Evolutionary conservation across 2,797 vertebrate genomes (phyloP).

Genomic region (Alcedo quadribrachys): DNA sequence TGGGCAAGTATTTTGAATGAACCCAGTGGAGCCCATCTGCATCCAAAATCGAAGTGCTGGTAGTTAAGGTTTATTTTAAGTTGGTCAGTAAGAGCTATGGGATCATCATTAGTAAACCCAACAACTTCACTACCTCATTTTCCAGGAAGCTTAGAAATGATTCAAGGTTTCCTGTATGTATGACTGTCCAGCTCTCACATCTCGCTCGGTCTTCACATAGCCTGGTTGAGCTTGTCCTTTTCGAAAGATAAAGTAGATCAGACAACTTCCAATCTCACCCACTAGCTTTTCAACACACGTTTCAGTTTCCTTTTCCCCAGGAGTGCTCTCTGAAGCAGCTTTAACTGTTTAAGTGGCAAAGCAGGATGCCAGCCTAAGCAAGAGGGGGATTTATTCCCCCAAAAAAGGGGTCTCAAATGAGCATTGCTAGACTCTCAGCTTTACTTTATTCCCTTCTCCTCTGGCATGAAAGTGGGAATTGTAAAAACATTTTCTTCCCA

Average conservation of each 20-base stretch:
- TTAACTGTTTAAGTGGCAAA: background rate
- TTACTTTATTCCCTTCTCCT: background rate
- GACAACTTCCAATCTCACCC: conserved; percentile 10
- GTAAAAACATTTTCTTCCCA: background rate
- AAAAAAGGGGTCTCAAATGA: background rate
- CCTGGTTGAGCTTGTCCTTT: background rate
- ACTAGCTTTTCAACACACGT: background rate
- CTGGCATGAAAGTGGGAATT: background rate
- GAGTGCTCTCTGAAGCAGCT: background rate
- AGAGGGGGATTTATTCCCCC: background rate
- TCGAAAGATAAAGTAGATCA: background rate
- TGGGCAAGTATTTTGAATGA: background rate
- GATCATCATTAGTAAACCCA: background rate
- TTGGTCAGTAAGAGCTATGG: background rate
- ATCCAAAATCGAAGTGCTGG: background rate
- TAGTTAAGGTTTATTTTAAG: background rate
- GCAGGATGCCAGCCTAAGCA: background rate
- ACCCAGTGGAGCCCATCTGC: background rate
- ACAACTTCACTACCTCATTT: background rate
- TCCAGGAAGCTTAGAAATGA: conserved; percentile 60
- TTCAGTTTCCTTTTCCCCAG: conserved; percentile 8
- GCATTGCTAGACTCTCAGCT: background rate
- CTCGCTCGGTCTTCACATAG: background rate
- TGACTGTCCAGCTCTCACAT: conserved; percentile 1
- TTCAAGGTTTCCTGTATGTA: conserved; percentile 51